phyloP scores from a whole-genome alignment of 2,113 vertebrate genomes.

The Symphodus melops region DNA sequence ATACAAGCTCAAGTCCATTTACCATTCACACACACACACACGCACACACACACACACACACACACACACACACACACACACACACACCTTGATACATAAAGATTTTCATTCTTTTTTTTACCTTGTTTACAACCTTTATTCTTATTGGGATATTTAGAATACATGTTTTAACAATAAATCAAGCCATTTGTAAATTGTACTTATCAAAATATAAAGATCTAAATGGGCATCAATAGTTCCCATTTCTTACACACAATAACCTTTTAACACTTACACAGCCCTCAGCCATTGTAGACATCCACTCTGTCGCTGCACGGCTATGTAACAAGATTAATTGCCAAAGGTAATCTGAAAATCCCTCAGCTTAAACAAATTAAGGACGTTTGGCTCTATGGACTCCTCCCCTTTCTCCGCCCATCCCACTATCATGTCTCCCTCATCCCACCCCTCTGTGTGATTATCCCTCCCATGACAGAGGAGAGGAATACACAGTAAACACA shows the following conservation, averaged over 20 bases:
- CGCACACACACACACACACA: too few species aligned
- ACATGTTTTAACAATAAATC: too few species aligned
- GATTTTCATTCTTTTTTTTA: too few species aligned
- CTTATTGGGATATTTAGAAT: too few species aligned
- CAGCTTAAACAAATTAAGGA: constrained; percentile 78
- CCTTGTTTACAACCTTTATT: too few species aligned
- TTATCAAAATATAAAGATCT: not conserved
- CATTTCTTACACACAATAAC: constrained; percentile 2
- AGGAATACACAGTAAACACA: not conserved
- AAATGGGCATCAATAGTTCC: not conserved
- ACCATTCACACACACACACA: too few species aligned
- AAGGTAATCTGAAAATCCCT: constrained; percentile 82
- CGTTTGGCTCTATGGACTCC: constrained; percentile 53
- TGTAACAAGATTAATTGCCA: constrained; percentile 80
- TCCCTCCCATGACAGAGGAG: not conserved
- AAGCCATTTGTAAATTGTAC: not conserved
- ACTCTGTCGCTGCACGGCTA: constrained; percentile 39
- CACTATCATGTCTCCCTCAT: not conserved
- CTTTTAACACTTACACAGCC: constrained; percentile 18
- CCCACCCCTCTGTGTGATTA: not conserved
- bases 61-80: too few species aligned
- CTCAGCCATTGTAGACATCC: constrained; percentile 16
- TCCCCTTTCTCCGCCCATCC: constrained; percentile 40
- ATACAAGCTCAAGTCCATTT: too few species aligned
- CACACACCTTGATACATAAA: too few species aligned